Conservation (phyloP, 2,888 invertebrate genomes). For the Drymonia ruficornis region DNA sequence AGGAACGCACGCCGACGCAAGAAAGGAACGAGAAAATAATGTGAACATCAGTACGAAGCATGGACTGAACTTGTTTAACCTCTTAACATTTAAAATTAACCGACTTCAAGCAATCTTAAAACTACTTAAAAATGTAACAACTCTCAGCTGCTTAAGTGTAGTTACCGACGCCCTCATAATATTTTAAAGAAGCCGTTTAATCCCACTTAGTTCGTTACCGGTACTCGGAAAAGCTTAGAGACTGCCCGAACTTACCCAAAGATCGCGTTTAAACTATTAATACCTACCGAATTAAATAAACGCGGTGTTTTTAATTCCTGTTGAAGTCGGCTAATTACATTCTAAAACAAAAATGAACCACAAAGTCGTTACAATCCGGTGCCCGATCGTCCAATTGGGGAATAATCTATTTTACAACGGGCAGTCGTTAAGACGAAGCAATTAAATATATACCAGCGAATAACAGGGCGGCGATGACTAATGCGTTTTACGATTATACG, state of each 20-base stretch:
- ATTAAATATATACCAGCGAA: conserved; percentile 55
- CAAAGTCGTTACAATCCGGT: conserved; percentile 52
- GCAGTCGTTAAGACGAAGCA: conserved; percentile 52
- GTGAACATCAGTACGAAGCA: conserved; percentile 63
- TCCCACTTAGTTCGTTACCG: not conserved
- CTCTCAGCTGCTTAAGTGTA: not conserved
- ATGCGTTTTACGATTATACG: conserved; percentile 41
- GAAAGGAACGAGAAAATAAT: conserved; percentile 81
- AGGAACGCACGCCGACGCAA: conserved; percentile 86
- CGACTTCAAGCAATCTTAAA: conserved; percentile 17
- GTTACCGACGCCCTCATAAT: conserved; percentile 3
- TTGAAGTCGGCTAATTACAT: conserved; percentile 37
- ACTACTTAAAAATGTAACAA: conserved; percentile 7
- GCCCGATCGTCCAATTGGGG: conserved; percentile 43
- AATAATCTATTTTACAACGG: conserved; percentile 47
- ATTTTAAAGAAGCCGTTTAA: not conserved
- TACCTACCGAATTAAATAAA: not conserved
- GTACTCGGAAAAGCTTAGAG: not conserved
- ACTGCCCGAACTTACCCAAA: not conserved
- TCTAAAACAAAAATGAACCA: conserved; percentile 41
- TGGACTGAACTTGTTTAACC: conserved; percentile 34
- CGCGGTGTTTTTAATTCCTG: conserved; percentile 8
- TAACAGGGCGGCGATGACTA: conserved; percentile 47
- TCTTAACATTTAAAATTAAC: conserved; percentile 24
- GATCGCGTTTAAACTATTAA: not conserved